A percentile compares a stretch with the other conserved stretches of the same genome.
Evolutionary conservation across 2,797 vertebrate genomes (phyloP).

Genomic region (Odontamblyopus lacepedii): DNA sequence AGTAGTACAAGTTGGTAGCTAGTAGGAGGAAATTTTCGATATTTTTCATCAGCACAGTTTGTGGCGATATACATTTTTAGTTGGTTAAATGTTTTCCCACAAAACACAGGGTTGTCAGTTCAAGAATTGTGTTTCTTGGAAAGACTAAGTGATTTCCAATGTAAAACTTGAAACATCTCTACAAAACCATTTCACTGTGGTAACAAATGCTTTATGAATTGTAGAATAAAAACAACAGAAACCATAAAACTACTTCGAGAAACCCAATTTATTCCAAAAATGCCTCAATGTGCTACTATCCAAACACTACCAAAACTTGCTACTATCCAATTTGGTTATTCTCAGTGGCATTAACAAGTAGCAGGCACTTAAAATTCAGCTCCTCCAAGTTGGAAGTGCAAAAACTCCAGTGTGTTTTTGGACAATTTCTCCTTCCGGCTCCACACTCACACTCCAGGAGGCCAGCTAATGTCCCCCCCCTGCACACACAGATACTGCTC

Average conservation of each 20-base stretch:
- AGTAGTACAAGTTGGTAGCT: background rate
- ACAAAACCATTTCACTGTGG: background rate
- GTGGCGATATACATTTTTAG: background rate
- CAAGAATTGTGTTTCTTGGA: background rate
- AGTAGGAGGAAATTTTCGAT: too few relatives aligned
- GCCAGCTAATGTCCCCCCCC: constrained; percentile 38
- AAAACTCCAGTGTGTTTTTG: constrained; percentile 14
- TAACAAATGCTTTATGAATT: background rate
- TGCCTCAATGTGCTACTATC: background rate
- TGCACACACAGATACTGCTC: constrained; percentile 34
- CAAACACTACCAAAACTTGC: background rate
- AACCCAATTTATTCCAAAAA: background rate
- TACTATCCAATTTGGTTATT: background rate
- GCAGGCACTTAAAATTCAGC: background rate
- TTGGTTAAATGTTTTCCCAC: background rate
- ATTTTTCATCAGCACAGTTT: too few relatives aligned
- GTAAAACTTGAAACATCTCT: background rate
- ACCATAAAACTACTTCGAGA: background rate
- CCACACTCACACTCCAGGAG: constrained; percentile 25
- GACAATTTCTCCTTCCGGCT: constrained; percentile 20
- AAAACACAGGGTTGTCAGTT: background rate
- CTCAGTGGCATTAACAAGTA: background rate
- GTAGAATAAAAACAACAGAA: background rate
- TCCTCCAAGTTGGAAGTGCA: constrained; percentile 27
- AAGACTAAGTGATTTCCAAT: background rate